Evolutionary conservation across 2,113 vertebrate species (phyloP), one percentile per base, ranked within the genome.

Genomic region (Pica pica): DNA sequence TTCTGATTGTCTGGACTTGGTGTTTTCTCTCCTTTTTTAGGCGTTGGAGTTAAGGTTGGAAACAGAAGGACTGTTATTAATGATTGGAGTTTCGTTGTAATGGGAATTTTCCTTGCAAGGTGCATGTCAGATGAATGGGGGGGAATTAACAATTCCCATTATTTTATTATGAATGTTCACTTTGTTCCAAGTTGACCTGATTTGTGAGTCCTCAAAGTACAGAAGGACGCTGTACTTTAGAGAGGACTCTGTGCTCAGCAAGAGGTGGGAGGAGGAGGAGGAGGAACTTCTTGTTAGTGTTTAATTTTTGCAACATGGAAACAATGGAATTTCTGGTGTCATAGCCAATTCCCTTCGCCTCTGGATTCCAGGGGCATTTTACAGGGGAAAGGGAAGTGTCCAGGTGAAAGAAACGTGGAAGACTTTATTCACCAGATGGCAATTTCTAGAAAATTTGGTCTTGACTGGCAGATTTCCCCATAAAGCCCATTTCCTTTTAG

Each of bases 141-240:
- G 50, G 55, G 69, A 88, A 57, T 69, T 33, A 63, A 81, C 52
- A 87, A 4, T 90, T 83, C 59, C 63, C 31, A 39, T 61, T 53
- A 53, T 56, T 88, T 76, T 52, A 50, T 37, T 60, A n/a, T 15
- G 26, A 90, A 46, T 64, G 50, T 60, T 94, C 8, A 2, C 41
- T 96, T 76, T 94, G 64, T 96, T 91, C 75, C 70, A 57, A 75
- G 70, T 59, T 52, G 53, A 28, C 61, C 33, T 84, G 90, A 91
- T 83, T 47, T 93, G n/a, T 81, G 87, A 85, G 82, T 70, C 77
- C 80, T 90, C 37, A 4, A 50, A 90, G 92, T 20, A 46, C 80
- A 78, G 31, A 81, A 71, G 55, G 57, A 56, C 6, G 28, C 24
- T 64, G 37, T 64, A 35, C 55, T 87, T 81, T 57, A 15, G 28